Evolutionary conservation across 2,888 invertebrate species (phyloP), one percentile per base, ranked within the genome.

Genomic region (Agrotis clavis): DNA sequence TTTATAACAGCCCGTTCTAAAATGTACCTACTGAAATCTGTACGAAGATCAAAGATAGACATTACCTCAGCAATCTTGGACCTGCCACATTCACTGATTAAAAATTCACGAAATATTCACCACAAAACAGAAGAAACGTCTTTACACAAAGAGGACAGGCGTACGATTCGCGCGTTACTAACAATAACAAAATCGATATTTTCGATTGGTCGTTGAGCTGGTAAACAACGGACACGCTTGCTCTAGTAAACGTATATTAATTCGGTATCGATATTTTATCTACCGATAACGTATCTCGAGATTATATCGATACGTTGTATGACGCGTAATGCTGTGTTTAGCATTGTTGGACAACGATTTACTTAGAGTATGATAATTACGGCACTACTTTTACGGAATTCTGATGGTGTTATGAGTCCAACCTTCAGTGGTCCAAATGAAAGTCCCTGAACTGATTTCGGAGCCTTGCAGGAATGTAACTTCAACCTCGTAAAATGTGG

Each of bases 261-360:
- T 87, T 85, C 74, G 78, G 75, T 90, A 90, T 90, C 90, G 60
- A 78, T 1, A 9, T 13, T 50, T 78, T 82, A 80, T 78, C 80
- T 67, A 18, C 18, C 67, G 85, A 82, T 85, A 79, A 61, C 64
- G 2, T 87, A 86, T 84, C 86, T 64, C 50, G n/a, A 35, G 71
- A 85, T 73, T 41, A 73, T 74, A 74, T 83, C 77, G 66, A 74
- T 77, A 54, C 25, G 30, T 54, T 74, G 54, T 62, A 66, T 79
- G 74, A 83, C 74, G 83, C 63, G 25, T 74, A 61, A 63, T 79
- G 60, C 21, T 21, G 51, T 62, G 82, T 68, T 65, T 54, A 61
- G 30, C 14, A 57, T 14, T 70, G 81, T 48, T 30, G 25, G 59
- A 60, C 59, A 60, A 64, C 18, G 45, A 25, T 41, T 41, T 41